Evolutionary conservation across 1,140 invertebrate species (phyloP).

Genomic region (Drosophila orena): DNA sequence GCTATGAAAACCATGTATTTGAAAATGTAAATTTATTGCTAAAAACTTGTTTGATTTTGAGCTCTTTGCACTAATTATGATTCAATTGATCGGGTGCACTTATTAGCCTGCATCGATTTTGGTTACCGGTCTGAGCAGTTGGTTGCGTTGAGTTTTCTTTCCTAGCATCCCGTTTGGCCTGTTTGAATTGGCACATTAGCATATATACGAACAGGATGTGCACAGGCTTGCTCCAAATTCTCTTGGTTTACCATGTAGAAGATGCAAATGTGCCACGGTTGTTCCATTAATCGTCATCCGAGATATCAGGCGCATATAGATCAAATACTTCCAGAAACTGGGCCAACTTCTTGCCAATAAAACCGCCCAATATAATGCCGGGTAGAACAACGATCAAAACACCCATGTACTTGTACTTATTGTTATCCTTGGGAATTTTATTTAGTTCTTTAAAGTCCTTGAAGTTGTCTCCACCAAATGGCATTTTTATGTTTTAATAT

Average conservation of each 20-base stretch:
- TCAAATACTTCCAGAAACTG: constrained; percentile 47
- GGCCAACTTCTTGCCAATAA: constrained; percentile 37
- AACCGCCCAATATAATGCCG: constrained; percentile 43
- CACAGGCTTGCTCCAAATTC: constrained; percentile 33
- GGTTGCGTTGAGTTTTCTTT: background rate
- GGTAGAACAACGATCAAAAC: constrained; percentile 32
- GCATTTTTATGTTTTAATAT: constrained; percentile 7
- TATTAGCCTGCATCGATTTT: background rate
- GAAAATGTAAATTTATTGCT: too few relatives aligned
- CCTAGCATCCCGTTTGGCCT: constrained; percentile 25
- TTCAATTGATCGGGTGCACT: constrained; percentile 1
- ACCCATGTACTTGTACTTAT: background rate
- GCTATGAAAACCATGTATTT: too few relatives aligned
- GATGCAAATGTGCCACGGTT: constrained; percentile 6
- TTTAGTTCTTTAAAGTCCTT: constrained; percentile 8
- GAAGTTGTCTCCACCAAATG: background rate
- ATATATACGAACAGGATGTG: constrained; percentile 40
- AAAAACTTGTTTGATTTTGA: background rate
- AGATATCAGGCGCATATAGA: constrained; percentile 37
- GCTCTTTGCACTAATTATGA: background rate
- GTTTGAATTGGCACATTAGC: constrained; percentile 34
- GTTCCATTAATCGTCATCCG: constrained; percentile 36
- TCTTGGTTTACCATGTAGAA: background rate
- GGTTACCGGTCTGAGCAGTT: constrained; percentile 12
- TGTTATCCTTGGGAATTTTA: background rate